These are phyloP conservation scores for Egretta garzetta DNA, from an alignment of 2,113 vertebrate species.

Conservation along the genomic window DNA sequence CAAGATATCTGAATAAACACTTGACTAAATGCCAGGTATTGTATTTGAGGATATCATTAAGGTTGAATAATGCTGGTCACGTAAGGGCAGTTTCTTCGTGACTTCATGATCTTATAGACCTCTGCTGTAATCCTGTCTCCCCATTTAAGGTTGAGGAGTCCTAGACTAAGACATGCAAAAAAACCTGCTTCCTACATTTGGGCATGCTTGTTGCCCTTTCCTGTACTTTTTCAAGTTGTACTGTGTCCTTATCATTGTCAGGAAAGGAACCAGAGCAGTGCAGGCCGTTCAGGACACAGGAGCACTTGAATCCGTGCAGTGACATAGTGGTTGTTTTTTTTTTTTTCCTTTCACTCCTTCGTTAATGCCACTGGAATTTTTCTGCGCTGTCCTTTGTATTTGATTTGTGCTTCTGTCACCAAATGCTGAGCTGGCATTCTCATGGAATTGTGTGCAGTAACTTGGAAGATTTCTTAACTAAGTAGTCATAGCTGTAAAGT, in stretches of 20 bases:
- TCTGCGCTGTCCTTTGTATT: not conserved
- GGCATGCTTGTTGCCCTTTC: accelerated
- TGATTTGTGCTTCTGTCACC: not conserved
- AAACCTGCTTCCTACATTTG: accelerated
- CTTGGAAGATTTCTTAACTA: not conserved
- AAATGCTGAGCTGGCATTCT: not conserved
- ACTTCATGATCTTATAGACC: not conserved
- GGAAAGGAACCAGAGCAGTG: not conserved
- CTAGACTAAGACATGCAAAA: not conserved
- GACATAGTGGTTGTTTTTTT: too few species aligned
- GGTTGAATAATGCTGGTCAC: not conserved
- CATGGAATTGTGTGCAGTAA: accelerated
- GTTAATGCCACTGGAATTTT: accelerated
- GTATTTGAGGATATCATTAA: not conserved
- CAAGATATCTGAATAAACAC: not conserved
- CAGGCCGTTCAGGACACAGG: accelerated
- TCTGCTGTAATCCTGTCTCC: not conserved
- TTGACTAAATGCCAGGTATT: not conserved
- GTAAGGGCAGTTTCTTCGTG: not conserved
- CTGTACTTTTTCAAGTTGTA: accelerated
- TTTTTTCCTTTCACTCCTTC: not conserved
- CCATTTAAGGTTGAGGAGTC: not conserved
- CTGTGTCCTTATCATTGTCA: accelerated
- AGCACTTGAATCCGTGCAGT: not conserved
- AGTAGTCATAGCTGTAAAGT: not conserved